Evolutionary conservation across 2,888 invertebrate genomes (phyloP).

Genomic region (Drosophila formosana): DNA sequence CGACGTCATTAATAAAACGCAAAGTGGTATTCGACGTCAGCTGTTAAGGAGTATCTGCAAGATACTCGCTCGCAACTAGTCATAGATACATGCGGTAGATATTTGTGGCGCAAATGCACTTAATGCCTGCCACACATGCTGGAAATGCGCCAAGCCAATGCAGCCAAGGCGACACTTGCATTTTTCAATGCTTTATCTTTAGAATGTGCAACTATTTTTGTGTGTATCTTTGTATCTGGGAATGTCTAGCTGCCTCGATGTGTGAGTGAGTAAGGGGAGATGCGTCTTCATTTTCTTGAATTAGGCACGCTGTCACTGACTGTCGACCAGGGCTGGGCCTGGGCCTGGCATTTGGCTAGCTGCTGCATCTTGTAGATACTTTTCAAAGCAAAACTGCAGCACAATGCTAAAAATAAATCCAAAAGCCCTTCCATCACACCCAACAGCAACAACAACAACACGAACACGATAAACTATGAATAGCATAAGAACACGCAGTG

Average conservation of each 20-base stretch:
- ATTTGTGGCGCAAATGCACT: slow-evolving; percentile 33
- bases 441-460: slow-evolving; percentile 39
- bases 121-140: slow-evolving; percentile 41
- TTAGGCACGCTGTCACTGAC: slow-evolving; percentile 61
- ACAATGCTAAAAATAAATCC: slow-evolving; percentile 63
- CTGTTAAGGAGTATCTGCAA: slow-evolving; percentile 35
- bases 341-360: slow-evolving; percentile 37
- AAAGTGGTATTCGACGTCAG: slow-evolving; percentile 44
- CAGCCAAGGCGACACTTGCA: slow-evolving; percentile 57
- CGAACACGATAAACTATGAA: slow-evolving; percentile 30
- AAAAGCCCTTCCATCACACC: slow-evolving; percentile 75
- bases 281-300: slow-evolving; percentile 58
- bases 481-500: slow-evolving; percentile 30
- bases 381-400: slow-evolving; percentile 70
- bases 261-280: slow-evolving; percentile 18
- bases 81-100: slow-evolving; percentile 2
- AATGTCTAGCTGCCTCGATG: slow-evolving; percentile 38
- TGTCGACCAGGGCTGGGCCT: slow-evolving; percentile 22
- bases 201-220: slow-evolving; percentile 72
- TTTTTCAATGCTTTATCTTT: slow-evolving; percentile 54
- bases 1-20: slow-evolving; percentile 67
- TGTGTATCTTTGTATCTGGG: slow-evolving; percentile 50
- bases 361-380: slow-evolving; percentile 66
- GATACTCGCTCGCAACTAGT: slow-evolving; percentile 24
- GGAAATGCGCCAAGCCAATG: slow-evolving; percentile 67